Conservation (phyloP, 1,140 invertebrate species). For the Drosophila pruinosa region DNA sequence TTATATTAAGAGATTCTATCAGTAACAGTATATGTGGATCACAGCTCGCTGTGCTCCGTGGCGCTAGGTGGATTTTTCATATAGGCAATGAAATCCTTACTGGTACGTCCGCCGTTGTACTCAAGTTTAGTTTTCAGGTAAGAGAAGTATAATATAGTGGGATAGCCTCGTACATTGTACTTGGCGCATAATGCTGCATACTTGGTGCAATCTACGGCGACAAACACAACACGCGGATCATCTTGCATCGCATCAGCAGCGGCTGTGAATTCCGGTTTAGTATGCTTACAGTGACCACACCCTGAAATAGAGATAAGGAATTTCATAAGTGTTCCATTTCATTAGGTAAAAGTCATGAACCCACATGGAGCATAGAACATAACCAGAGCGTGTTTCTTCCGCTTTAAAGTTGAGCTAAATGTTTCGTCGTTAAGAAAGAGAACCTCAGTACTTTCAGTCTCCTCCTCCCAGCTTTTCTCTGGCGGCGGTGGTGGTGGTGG, state of each 20-base stretch:
- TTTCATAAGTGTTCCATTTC: not conserved
- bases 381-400: constrained; percentile 89
- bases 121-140: constrained; percentile 87
- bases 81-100: constrained; percentile 87
- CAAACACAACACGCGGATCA: constrained; percentile 89
- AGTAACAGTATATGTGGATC: constrained; percentile 37
- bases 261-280: constrained; percentile 92
- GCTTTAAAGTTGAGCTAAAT: constrained; percentile 86
- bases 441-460: constrained; percentile 88
- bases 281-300: constrained; percentile 95
- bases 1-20: constrained; percentile 27
- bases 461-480: constrained; percentile 91
- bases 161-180: constrained; percentile 92
- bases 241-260: constrained; percentile 90
- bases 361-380: constrained; percentile 97
- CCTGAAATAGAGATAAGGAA: constrained; percentile 84
- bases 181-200: constrained; percentile 86
- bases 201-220: constrained; percentile 92
- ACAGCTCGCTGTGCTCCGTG: constrained; percentile 60
- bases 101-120: constrained; percentile 90
- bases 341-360: constrained; percentile 55
- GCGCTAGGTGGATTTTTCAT: constrained; percentile 85
- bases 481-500: constrained; percentile 91
- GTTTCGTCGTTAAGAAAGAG: constrained; percentile 89
- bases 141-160: constrained; percentile 94